Base-by-base conservation (phyloP, 1,140 invertebrate species). In the Rhopalosiphum maidis region DNA sequence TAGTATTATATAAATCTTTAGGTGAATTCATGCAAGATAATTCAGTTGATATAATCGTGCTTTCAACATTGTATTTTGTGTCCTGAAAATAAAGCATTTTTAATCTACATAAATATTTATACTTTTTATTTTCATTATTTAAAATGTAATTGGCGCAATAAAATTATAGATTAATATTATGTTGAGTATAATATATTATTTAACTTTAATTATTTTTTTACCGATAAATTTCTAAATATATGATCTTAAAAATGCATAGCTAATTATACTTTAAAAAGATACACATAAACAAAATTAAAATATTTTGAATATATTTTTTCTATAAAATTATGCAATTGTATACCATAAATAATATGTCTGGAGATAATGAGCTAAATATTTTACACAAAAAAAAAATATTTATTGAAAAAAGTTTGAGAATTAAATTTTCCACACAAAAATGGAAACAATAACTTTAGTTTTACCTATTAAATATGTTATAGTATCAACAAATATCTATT, bases 51-150 rank as follows among this genome's bases (percentile, higher is more conserved):
- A 30, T 46, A 83, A 82, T 51, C 23, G 91, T 93, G 82, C 82
- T 22, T 37, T 93, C 82, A 85, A 55, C 25, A 54, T 93, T 54
- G 35, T 22, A 54, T 21, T 86, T 93, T 43, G 91, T 85, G 48
- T 85, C 77, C 91, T 93, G 91, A 93, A 93, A 93, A 93, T 93
- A 93, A 93, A 86, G 46, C 35, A 93, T 93, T 93, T 82, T 41
- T 85, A 4, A 25, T 51, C 48, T 91, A 82, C 60, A 83, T 83
- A 35, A 48, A 83, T 91, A 48, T 82, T 48, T 82, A 48, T 9
- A 91, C 15, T 82, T 30, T 37, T 90, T 46, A 35, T 51, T 48
- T 35, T 87, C 30, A 87, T 35, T 9, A 2, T 87, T 86, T 22
- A 22, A 43, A 87, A n/a, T 87, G 30, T 87, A 48, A 35, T 86